Conservation (phyloP, 2,113 vertebrate species). For the Poecilia latipinna region DNA sequence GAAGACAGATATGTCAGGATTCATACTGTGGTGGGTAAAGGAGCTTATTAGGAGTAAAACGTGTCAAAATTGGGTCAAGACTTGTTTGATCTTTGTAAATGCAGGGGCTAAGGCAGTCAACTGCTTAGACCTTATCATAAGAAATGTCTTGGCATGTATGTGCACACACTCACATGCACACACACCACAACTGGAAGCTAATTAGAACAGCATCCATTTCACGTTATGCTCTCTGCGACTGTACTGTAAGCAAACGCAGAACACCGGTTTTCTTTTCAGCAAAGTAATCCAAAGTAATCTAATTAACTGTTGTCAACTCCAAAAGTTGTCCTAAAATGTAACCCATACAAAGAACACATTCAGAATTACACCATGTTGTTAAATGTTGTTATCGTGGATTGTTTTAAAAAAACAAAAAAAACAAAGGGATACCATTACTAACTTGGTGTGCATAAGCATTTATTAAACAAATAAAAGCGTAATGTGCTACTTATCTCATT, state of each 20-base stretch:
- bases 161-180: not conserved
- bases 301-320: conserved; percentile 20
- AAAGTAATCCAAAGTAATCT: conserved; percentile 8
- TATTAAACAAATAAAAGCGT: not conserved
- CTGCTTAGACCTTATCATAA: conserved; percentile 17
- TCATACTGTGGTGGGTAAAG: conserved; percentile 34
- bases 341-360: not conserved
- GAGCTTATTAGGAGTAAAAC: conserved; percentile 44
- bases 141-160: not conserved
- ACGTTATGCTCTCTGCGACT: not conserved
- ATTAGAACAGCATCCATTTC: conserved; percentile 27
- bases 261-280: conserved; percentile 16
- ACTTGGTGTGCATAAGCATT: not conserved
- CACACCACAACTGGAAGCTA: conserved; percentile 28
- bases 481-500: not conserved
- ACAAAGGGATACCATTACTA: not conserved
- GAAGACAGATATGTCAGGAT: conserved; percentile 17
- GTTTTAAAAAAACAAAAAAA: not conserved
- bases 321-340: conserved; percentile 9
- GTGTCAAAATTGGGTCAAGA: conserved; percentile 47
- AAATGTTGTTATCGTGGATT: not conserved
- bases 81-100: conserved; percentile 56
- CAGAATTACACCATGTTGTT: not conserved
- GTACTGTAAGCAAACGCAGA: conserved; percentile 15
- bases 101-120: conserved; percentile 24